Percentiles rank a stretch among this genome's conserved stretches.
Conservation (phyloP, 2,888 invertebrate genomes). For the Uloborus plumipes region DNA sequence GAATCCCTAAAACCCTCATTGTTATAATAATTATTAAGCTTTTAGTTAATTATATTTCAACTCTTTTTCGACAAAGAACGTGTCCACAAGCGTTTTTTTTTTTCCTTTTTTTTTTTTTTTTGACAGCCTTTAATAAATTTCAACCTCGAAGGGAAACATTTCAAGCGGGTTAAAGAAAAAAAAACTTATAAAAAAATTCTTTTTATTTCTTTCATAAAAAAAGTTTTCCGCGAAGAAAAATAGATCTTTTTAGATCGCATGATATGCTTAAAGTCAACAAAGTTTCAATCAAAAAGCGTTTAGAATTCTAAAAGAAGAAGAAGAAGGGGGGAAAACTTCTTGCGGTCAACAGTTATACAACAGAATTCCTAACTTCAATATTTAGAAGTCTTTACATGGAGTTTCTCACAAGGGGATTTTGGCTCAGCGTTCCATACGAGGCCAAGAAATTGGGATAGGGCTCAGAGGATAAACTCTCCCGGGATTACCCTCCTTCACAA, state of each 20-base stretch:
- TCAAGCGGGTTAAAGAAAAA: background rate
- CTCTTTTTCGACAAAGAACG: too few species aligned
- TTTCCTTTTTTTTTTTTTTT: too few species aligned
- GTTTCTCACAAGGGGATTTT: conserved; percentile 26
- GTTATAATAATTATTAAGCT: too few species aligned
- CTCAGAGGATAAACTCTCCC: too few species aligned
- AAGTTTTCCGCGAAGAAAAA: too few species aligned
- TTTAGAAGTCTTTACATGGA: conserved; percentile 57
- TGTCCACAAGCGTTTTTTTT: too few species aligned
- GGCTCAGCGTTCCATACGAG: conserved; percentile 28
- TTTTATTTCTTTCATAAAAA: too few species aligned
- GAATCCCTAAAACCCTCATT: too few species aligned
- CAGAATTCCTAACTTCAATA: conserved; percentile 50
- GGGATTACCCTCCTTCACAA: too few species aligned
- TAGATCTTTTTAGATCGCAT: too few species aligned
- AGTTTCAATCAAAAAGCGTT: background rate
- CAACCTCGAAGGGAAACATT: conserved; percentile 2
- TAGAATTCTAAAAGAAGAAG: background rate
- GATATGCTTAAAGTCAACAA: background rate
- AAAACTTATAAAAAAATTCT: background rate
- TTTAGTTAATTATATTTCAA: too few species aligned
- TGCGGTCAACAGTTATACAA: conserved; percentile 29
- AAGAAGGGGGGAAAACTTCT: background rate
- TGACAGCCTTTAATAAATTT: background rate
- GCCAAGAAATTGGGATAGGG: conserved; percentile 6